Evolutionary conservation across 2,888 invertebrate genomes (phyloP).

Genomic region (Leptinotarsa tumamoca): DNA sequence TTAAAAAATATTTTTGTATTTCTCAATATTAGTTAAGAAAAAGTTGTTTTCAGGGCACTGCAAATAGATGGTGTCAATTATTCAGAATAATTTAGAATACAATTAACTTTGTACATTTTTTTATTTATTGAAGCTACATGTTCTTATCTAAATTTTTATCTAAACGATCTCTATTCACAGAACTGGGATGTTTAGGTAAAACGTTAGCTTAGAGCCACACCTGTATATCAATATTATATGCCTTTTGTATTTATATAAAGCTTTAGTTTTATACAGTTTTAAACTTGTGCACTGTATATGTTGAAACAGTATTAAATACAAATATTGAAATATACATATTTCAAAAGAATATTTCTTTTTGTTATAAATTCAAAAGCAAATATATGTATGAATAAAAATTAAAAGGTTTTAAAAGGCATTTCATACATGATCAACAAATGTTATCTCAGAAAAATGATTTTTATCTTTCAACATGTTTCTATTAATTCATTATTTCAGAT

Average conservation of each 20-base stretch:
- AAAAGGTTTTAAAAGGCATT: too few relatives aligned
- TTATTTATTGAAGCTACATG: slow-evolving; percentile 42
- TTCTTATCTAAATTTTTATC: slow-evolving; percentile 33
- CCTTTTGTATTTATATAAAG: slow-evolving; percentile 58
- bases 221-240: slow-evolving; percentile 55
- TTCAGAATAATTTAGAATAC: slow-evolving; percentile 25
- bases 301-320: slow-evolving; percentile 61
- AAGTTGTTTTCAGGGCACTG: neutral
- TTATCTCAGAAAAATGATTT: too few relatives aligned
- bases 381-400: neutral
- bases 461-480: too few relatives aligned
- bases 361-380: slow-evolving; percentile 5
- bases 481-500: too few relatives aligned
- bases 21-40: slow-evolving; percentile 48
- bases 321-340: slow-evolving; percentile 55
- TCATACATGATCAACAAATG: too few relatives aligned
- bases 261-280: slow-evolving; percentile 61
- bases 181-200: slow-evolving; percentile 24
- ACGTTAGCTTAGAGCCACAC: slow-evolving; percentile 33
- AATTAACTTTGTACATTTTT: slow-evolving; percentile 41
- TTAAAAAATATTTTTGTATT: slow-evolving; percentile 51
- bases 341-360: neutral
- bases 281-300: slow-evolving; percentile 61
- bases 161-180: slow-evolving; percentile 15
- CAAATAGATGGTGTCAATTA: slow-evolving; percentile 26